Base-by-base conservation (phyloP, 1,140 invertebrate genomes). In the Drosophila novamexicana region DNA sequence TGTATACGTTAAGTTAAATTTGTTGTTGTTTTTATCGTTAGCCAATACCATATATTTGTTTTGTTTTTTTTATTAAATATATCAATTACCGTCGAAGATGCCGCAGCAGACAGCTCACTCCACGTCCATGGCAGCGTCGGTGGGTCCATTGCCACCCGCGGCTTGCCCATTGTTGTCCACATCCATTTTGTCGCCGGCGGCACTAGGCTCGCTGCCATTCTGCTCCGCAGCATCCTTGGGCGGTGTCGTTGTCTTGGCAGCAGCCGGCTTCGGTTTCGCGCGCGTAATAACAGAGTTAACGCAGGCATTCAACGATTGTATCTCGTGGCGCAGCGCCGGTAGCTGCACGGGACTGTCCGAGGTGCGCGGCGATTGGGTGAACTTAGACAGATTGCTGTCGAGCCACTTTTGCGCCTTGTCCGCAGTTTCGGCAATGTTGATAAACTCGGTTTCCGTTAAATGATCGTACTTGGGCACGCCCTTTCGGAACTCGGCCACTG, bases 381-480 rank as follows among this genome's bases (percentile, higher is more conserved):
- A 93, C 50, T 95, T 93, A 40, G 94, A 93, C 49, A 96, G 93
- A 72, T 96, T 94, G 50, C 94, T 93, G 61, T 98, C 96, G 18
- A 97, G 93, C 97, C 97, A 98, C 69, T 93, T 94, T 40, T 95
- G 93, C 22, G 94, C 93, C 80, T 93, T 94, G 14, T 94, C 93
- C 7, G 94, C 93, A 7, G 94, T 93, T 53, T 95, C 94, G 44
- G 93, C 81, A 14, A 95, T 94, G 88, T 97, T 97, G 53, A 95
- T 94, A 1, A 98, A 93, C 74, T 99, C 98, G 7, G 95, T 95
- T 29, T 95, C 95, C 4, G 96, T 95, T 18, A 99, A 92, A 89
- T 99, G 98, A 52, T 95, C 93, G 92, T 96, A 99, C 89, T 97
- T 97, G 58, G 95, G 94, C 85, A 97, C 96, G 4, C 96, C 96